Base-by-base conservation (phyloP, 2,888 invertebrate species). In the Neoascia interrupta region DNA sequence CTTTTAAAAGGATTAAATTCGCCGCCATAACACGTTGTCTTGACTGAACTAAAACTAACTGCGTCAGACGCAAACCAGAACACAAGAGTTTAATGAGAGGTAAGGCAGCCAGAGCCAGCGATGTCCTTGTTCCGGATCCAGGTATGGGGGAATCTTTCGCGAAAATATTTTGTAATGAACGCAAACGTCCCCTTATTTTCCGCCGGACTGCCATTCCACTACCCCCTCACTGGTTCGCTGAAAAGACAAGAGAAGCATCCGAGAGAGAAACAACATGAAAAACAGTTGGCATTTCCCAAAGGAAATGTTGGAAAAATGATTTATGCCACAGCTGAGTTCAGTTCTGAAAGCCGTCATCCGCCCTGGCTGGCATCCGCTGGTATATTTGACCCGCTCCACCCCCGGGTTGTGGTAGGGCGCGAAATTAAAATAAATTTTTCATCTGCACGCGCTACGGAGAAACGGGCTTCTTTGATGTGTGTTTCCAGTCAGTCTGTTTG, bases 341-440 rank as follows among this genome's bases (percentile, higher is more conserved):
- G 63, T 63, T 49, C 19, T 43, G 16, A 21, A 66, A 54, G 69
- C 61, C 54, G 60, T 36, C 41, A 28, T 41, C 34, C 16, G 36
- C 37, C 39, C 64, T 41, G 63, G 28, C 37, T 47, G 23, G 23
- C 43, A 61, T 61, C 58, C 36, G 54, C 58, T 54, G 36, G 53
- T 37, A 47, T 61, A 43, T 70, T 21, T 36, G n/a, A 5, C 26
- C 13, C 41, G 41, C 43, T 31, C 43, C 43, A 4, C 16, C 43
- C 26, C 16, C n/a, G 41, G 1, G 37, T 47, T 28, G 56, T 47
- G 56, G 56, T 56, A 68, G 47, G 56, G 56, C 47, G 68, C 56
- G 47, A 69, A 76, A 76, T 76, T 70, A 76, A 76, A 76, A 76
- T 76, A 76, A 76, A 64, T 70, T 76, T 76, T 76, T 64, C 70